Evolutionary conservation across 37 sponge, comb jelly and placozoan genomes (phyloP), one percentile per base, ranked within the genome.

Genomic region (Aphrocallistes beatrix): DNA sequence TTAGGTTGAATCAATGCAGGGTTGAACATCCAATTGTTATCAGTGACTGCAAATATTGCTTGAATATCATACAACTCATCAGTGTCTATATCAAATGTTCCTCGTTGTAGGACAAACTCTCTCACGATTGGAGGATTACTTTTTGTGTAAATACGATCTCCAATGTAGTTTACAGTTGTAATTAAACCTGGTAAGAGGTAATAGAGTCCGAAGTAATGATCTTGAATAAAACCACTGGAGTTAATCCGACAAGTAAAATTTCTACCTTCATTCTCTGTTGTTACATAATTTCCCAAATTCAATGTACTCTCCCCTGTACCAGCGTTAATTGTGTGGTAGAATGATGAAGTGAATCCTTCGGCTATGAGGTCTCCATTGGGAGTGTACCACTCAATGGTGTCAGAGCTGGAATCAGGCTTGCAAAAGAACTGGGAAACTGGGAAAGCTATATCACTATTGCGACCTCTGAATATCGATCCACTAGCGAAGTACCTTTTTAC

Each of bases 391-490:
- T 19, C n/a, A 19, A 60, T 60, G 8, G 34, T 60, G n/a, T 60
- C 75, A 19, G 75, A 25, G 3, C 1, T 13, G 8, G 8, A 28
- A 60, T 60, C 34, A 32, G 75, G 75, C 34, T 25, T 30, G n/a
- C 75, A 60, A 30, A 25, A 60, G 75, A 60, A 60, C 8, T 60
- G 32, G 1, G 10, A 6, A 28, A 60, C 21, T 3, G 34, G 17
- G 21, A 60, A 60, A 21, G 34, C 25, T 21, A 60, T 13, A 47
- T 47, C 49, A 19, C 25, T 13, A 60, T 60, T 6, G 3, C 75
- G 28, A 32, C 75, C 75, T 60, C 75, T 60, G 75, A 60, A 60
- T 60, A 60, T 28, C 17, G 75, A 60, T 60, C 75, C 75, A 60
- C 75, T 60, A 60, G 75, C 75, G 75, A 60, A 60, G 21, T 60